Evolutionary conservation across 2,797 vertebrate species (phyloP).

Genomic region (Mycteria americana): DNA sequence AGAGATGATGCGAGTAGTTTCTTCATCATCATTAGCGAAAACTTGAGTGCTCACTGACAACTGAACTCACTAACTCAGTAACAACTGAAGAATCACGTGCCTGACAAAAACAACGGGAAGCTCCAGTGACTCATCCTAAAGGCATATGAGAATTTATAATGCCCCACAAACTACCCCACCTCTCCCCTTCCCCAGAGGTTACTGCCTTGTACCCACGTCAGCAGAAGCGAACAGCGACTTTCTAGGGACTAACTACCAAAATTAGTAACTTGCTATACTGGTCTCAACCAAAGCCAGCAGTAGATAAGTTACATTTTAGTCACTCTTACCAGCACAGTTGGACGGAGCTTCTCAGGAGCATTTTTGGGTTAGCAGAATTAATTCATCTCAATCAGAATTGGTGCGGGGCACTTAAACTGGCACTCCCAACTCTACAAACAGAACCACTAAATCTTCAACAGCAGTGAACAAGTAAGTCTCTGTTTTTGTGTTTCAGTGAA

Average conservation of each 20-base stretch:
- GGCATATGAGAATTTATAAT: neutral
- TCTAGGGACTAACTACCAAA: neutral
- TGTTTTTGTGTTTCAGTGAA: neutral
- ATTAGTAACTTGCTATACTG: neutral
- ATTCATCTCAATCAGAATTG: neutral
- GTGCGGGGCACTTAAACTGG: rapidly evolving
- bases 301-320: neutral
- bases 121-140: neutral
- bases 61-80: too few species aligned
- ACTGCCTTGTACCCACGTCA: rapidly evolving
- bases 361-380: neutral
- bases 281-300: neutral
- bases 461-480: neutral
- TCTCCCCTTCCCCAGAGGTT: neutral
- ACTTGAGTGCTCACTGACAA: neutral
- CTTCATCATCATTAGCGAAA: neutral
- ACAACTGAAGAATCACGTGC: neutral
- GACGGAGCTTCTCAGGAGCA: neutral
- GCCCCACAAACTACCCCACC: neutral
- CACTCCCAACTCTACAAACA: neutral
- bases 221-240: neutral
- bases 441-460: neutral
- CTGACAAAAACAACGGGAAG: neutral
- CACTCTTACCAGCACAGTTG: neutral
- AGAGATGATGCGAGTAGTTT: neutral